These are phyloP conservation scores for Rhingia rostrata DNA, from an alignment of 2,888 invertebrate species.

Conservation along the genomic window DNA sequence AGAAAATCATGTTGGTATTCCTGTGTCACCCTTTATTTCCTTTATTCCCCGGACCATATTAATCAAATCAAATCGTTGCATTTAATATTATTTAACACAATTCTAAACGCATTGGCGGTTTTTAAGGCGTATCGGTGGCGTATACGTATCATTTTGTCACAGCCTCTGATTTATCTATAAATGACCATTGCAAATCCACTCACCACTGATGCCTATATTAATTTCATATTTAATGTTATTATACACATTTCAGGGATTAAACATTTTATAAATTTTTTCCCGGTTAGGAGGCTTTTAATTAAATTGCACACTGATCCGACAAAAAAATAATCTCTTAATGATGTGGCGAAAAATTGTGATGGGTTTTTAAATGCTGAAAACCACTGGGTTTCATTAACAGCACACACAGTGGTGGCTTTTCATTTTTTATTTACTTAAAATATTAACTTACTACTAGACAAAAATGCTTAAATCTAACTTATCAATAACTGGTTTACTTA, in stretches of 20 bases:
- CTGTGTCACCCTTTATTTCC: too few relatives aligned
- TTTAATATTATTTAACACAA: too few relatives aligned
- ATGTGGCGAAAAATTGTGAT: constrained; percentile 18
- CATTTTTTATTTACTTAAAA: too few relatives aligned
- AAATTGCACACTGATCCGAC: constrained; percentile 10
- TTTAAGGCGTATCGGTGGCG: background rate
- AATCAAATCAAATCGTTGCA: too few relatives aligned
- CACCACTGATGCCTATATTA: background rate
- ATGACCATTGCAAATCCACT: background rate
- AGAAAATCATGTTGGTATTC: too few relatives aligned
- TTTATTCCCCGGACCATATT: too few relatives aligned
- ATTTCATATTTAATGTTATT: background rate
- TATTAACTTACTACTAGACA: too few relatives aligned
- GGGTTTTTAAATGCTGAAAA: constrained; percentile 34
- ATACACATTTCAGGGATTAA: background rate
- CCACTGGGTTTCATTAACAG: background rate
- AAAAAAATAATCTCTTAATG: constrained; percentile 20
- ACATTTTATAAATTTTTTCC: too few relatives aligned
- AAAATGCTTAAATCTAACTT: too few relatives aligned
- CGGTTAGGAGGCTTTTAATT: background rate
- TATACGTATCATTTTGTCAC: constrained; percentile 2
- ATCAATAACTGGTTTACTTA: too few relatives aligned
- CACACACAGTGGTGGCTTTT: too few relatives aligned
- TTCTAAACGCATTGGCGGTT: too few relatives aligned
- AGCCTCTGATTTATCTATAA: background rate